Conservation (phyloP, 1,140 invertebrate species). For the Helicoverpa armigera region DNA sequence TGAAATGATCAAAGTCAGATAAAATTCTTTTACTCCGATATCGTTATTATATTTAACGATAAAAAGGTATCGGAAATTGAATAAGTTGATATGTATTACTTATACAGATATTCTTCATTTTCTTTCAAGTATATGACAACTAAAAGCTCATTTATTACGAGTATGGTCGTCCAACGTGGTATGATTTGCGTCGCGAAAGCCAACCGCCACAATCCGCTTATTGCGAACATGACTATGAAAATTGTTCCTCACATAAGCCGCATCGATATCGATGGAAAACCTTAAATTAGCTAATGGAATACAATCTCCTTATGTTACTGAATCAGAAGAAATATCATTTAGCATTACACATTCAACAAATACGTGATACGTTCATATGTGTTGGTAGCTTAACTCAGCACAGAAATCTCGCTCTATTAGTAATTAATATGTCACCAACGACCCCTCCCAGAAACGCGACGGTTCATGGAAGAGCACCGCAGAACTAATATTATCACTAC, state of each 20-base stretch:
- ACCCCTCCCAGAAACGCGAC: slow-evolving; percentile 58
- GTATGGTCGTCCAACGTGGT: not conserved
- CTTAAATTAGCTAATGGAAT: no score
- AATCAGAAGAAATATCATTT: no score
- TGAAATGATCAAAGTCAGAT: no score
- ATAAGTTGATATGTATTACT: no score
- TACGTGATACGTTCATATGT: not conserved
- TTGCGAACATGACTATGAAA: not conserved
- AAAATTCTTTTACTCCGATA: no score
- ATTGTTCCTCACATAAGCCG: not conserved
- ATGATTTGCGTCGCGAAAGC: not conserved
- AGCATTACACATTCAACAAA: not conserved
- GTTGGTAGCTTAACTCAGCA: slow-evolving; percentile 4
- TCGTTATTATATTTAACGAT: no score
- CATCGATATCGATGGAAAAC: no score
- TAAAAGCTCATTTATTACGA: no score
- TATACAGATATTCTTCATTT: no score
- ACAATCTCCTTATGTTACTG: no score
- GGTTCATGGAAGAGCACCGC: slow-evolving; percentile 66
- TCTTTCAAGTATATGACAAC: no score
- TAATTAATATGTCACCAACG: slow-evolving; percentile 77
- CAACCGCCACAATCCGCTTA: not conserved
- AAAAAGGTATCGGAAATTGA: no score
- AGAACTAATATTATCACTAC: slow-evolving; percentile 79
- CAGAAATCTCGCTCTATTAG: slow-evolving; percentile 59